A percentile compares a stretch with the other conserved stretches of the same genome.
Conservation (phyloP, 2,888 invertebrate species). For the Erebia ligea region DNA sequence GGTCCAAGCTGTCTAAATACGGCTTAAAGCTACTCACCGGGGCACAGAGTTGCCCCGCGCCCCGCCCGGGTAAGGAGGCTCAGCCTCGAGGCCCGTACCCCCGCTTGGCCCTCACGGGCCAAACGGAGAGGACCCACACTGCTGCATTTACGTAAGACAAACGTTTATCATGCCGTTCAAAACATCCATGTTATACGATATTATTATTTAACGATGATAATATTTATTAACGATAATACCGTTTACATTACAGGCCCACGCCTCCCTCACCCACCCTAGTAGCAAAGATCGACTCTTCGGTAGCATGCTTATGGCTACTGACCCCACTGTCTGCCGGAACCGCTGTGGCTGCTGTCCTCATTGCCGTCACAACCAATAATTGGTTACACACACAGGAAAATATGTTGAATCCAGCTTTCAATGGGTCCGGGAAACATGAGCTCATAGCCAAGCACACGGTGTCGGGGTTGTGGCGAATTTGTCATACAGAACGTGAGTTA, state of each 20-base stretch:
- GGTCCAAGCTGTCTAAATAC: too few relatives aligned
- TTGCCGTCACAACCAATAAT: conserved; percentile 90
- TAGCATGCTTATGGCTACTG: conserved; percentile 85
- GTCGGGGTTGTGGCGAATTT: conserved; percentile 92
- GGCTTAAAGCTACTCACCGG: too few relatives aligned
- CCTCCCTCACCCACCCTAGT: conserved; percentile 75
- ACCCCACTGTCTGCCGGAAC: conserved; percentile 87
- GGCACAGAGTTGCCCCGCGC: too few relatives aligned
- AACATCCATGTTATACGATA: too few relatives aligned
- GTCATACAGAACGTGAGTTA: conserved; percentile 90
- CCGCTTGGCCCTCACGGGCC: too few relatives aligned
- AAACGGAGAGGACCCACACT: too few relatives aligned
- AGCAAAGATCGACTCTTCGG: conserved; percentile 82
- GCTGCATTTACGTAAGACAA: too few relatives aligned
- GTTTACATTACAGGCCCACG: conserved; percentile 61
- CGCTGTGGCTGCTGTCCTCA: conserved; percentile 87
- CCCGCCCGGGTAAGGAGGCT: too few relatives aligned
- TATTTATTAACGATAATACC: neutral
- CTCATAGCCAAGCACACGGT: conserved; percentile 89
- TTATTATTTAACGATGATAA: too few relatives aligned
- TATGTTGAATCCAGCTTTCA: conserved; percentile 89
- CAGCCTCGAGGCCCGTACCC: too few relatives aligned
- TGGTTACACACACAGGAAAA: conserved; percentile 95
- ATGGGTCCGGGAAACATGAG: conserved; percentile 89
- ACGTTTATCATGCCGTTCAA: too few relatives aligned